These are phyloP conservation scores for Suricata suricatta DNA, from an alignment of 2,113 vertebrate species.

Conservation along the genomic window DNA sequence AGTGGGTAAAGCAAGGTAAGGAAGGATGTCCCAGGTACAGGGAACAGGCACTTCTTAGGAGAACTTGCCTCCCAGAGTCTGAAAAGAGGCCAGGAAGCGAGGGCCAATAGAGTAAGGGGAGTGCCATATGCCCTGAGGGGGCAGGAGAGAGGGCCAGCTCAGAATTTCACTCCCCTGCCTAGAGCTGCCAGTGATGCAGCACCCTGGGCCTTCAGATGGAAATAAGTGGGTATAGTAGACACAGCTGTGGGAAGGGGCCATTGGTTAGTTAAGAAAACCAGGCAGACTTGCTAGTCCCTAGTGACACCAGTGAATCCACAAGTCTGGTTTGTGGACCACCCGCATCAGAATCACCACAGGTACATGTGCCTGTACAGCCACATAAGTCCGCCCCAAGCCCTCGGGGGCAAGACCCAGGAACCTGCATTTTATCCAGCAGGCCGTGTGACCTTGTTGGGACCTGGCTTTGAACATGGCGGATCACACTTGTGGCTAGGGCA, in stretches of 20 bases:
- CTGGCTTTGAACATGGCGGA: not conserved
- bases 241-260: not conserved
- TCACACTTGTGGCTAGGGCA: not conserved
- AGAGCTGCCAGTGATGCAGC: not conserved
- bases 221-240: not conserved
- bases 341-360: not conserved
- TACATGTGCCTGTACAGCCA: not conserved
- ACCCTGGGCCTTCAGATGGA: no score
- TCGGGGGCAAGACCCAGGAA: not conserved
- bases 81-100: not conserved
- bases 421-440: not conserved
- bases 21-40: not conserved
- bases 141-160: not conserved
- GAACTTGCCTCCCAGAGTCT: not conserved
- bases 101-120: not conserved
- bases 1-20: not conserved
- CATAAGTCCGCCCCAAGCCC: not conserved
- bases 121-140: accelerated
- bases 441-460: no score
- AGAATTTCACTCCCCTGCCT: no score
- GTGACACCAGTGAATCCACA: not conserved
- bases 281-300: not conserved
- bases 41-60: not conserved
- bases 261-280: not conserved
- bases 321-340: not conserved